A percentile compares a stretch with the other conserved stretches of the same genome.
phyloP scores from a whole-genome alignment of 2,888 invertebrate genomes.

The Petrolisthes cinctipes region DNA sequence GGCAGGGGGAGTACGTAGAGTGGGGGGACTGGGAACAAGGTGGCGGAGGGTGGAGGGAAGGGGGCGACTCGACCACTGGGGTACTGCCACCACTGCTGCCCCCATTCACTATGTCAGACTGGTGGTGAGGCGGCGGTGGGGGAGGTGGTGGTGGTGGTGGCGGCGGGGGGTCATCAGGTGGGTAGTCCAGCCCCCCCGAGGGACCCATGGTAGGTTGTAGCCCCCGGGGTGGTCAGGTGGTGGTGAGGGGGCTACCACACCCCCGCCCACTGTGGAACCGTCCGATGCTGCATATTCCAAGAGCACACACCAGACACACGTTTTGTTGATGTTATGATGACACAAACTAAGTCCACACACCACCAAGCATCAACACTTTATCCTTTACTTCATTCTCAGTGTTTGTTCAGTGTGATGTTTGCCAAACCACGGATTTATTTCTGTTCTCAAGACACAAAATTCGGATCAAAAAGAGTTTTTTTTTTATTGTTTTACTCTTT shows the following conservation, averaged over 20 bases:
- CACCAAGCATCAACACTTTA: too few species aligned
- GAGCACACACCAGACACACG: not conserved
- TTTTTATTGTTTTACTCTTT: too few species aligned
- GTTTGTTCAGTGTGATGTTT: too few species aligned
- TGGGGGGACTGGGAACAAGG: slow-evolving; percentile 7
- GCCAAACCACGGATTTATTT: too few species aligned
- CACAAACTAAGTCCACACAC: not conserved
- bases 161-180: slow-evolving; percentile 28
- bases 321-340: not conserved
- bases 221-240: not conserved
- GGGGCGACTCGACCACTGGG: not conserved
- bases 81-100: not conserved
- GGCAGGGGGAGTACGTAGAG: not conserved
- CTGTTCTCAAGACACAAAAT: too few species aligned
- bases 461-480: too few species aligned
- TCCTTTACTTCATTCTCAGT: too few species aligned
- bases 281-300: not conserved
- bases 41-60: not conserved
- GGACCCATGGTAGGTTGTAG: slow-evolving; percentile 25
- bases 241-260: slow-evolving; percentile 10
- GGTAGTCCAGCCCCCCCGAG: slow-evolving; percentile 27
- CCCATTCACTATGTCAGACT: not conserved
- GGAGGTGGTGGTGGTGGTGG: not conserved
- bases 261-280: slow-evolving; percentile 9
- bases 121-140: not conserved